These are phyloP conservation scores for Parthenolecanium corni DNA, from an alignment of 2,888 invertebrate species.

Conservation along the genomic window DNA sequence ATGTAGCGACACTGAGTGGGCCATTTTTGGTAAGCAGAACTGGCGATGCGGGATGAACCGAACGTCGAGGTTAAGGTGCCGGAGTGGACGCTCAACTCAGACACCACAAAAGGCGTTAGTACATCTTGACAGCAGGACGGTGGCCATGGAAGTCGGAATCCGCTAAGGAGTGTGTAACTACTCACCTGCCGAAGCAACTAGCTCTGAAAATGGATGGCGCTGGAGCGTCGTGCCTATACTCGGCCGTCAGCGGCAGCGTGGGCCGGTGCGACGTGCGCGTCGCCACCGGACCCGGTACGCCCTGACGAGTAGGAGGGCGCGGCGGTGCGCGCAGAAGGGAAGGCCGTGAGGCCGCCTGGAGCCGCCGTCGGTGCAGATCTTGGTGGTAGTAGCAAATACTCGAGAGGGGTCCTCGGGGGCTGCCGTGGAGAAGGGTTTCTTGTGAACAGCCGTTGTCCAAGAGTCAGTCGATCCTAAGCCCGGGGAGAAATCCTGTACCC, in stretches of 20 bases:
- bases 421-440: conserved; percentile 52
- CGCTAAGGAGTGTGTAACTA: conserved; percentile 46
- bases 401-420: conserved; percentile 47
- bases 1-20: conserved; percentile 53
- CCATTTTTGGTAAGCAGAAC: conserved; percentile 56
- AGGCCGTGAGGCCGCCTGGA: conserved; percentile 42
- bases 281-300: conserved; percentile 2
- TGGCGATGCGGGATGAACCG: conserved; percentile 43
- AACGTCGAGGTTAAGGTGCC: conserved; percentile 58
- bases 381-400: conserved; percentile 52
- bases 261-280: conserved; percentile 41
- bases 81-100: conserved; percentile 48
- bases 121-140: conserved; percentile 52
- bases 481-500: conserved; percentile 27
- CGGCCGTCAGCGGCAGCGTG: conserved; percentile 37
- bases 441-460: conserved; percentile 50
- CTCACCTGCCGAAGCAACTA: conserved; percentile 41
- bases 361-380: conserved; percentile 48
- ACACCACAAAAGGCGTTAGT: conserved; percentile 53
- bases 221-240: conserved; percentile 47
- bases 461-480: conserved; percentile 41
- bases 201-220: conserved; percentile 55
- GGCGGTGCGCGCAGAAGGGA: too few species aligned
- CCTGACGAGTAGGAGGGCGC: too few species aligned
- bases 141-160: conserved; percentile 65